A percentile compares a stretch with the other conserved stretches of the same genome.
phyloP scores from a whole-genome alignment of 2,888 invertebrate species.

The Emmelina monodactyla region DNA sequence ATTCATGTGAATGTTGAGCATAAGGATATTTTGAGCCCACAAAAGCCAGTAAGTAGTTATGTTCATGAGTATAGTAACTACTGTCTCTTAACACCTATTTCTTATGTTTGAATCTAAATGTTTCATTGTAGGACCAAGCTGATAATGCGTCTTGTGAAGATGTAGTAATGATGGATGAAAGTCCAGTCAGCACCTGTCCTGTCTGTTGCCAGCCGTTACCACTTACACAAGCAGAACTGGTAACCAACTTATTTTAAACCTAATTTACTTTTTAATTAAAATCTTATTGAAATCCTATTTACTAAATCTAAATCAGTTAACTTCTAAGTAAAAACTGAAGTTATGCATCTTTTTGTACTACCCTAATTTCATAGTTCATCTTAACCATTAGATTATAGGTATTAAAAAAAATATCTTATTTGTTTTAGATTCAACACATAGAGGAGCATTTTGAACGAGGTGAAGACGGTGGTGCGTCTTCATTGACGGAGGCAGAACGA shows the following conservation, averaged over 20 bases:
- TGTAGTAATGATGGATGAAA: constrained; percentile 59
- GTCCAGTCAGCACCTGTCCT: constrained; percentile 54
- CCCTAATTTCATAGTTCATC: too few species aligned
- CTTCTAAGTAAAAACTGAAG: too few species aligned
- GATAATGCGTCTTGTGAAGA: constrained; percentile 61
- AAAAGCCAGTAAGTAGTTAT: constrained; percentile 37
- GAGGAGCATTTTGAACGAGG: constrained; percentile 79
- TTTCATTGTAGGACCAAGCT: constrained; percentile 39
- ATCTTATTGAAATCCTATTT: too few species aligned
- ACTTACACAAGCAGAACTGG: constrained; percentile 53
- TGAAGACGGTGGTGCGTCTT: constrained; percentile 47
- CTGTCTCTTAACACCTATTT: background rate
- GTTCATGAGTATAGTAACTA: background rate
- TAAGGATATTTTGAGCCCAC: constrained; percentile 79
- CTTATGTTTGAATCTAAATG: background rate
- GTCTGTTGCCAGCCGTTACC: constrained; percentile 56
- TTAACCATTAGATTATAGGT: too few species aligned
- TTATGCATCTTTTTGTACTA: too few species aligned
- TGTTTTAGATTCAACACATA: constrained; percentile 76
- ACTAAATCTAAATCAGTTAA: too few species aligned
- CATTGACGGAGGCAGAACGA: constrained; percentile 38
- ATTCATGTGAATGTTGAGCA: constrained; percentile 88
- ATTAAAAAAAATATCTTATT: too few species aligned
- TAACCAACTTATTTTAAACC: too few species aligned
- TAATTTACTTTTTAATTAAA: too few species aligned